These are phyloP conservation scores for Nomia melanderi DNA, from an alignment of 1,140 invertebrate genomes.

Conservation along the genomic window DNA sequence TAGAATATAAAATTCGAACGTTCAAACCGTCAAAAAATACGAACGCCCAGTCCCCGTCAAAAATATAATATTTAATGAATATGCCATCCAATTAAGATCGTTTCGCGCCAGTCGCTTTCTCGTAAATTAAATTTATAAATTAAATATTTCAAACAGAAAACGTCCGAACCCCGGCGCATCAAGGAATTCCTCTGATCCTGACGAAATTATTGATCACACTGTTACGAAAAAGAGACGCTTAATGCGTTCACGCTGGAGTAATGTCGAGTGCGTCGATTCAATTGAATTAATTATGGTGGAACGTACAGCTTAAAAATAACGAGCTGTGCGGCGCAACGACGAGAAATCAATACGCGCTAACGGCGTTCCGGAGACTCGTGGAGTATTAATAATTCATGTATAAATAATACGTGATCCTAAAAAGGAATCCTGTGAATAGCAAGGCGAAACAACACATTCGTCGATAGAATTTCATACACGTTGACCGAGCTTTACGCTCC, in stretches of 20 bases:
- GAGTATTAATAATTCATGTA: slow-evolving; percentile 31
- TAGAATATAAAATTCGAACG: not conserved
- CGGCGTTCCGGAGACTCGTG: slow-evolving; percentile 18
- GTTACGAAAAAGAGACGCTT: not conserved
- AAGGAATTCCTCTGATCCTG: not conserved
- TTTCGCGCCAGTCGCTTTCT: too few species aligned
- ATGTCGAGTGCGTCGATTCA: slow-evolving; percentile 36
- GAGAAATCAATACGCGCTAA: slow-evolving; percentile 37
- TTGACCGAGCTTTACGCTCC: not conserved
- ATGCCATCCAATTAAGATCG: not conserved
- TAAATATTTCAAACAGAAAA: not conserved
- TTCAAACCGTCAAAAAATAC: too few species aligned
- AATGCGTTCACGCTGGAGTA: slow-evolving; percentile 2
- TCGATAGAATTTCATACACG: not conserved
- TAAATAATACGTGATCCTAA: slow-evolving; percentile 38
- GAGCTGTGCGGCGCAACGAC: slow-evolving; percentile 18
- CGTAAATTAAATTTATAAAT: too few species aligned
- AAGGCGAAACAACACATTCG: not conserved
- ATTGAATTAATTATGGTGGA: slow-evolving; percentile 36
- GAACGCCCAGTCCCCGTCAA: not conserved
- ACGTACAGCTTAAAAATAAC: slow-evolving; percentile 44
- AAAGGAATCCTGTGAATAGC: slow-evolving; percentile 11
- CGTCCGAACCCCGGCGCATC: not conserved
- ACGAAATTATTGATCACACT: not conserved
- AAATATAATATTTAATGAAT: not conserved